Conservation (phyloP, 2,113 vertebrate genomes). For the Sceloporus tristichus region DNA sequence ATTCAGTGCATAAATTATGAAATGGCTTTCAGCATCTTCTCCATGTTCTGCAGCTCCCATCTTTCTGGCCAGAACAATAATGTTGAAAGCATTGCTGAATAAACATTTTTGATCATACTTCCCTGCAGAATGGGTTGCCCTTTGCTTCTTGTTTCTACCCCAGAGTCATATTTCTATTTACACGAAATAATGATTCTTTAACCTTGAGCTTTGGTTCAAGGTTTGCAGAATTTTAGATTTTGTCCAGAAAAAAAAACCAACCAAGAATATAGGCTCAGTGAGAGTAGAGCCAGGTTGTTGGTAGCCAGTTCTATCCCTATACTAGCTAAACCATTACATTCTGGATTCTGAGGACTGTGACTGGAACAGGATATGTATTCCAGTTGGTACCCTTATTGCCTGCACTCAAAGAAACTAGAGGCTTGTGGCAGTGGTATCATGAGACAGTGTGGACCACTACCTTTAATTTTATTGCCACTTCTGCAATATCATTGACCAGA, state of each 20-base stretch:
- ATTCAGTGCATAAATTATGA: not conserved
- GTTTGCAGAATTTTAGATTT: not conserved
- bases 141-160: not conserved
- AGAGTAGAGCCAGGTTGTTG: not conserved
- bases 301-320: not conserved
- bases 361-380: not conserved
- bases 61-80: not conserved
- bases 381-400: not conserved
- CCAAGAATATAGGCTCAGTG: not conserved
- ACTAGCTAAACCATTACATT: not conserved
- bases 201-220: not conserved
- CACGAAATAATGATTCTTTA: not conserved
- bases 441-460: no score
- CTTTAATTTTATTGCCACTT: not conserved
- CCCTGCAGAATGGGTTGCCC: not conserved
- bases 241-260: not conserved
- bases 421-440: not conserved
- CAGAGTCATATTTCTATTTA: not conserved
- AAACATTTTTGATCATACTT: not conserved
- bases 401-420: not conserved
- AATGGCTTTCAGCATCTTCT: not conserved
- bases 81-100: not conserved
- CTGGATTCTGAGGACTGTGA: not conserved
- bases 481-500: not conserved
- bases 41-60: not conserved